Conservation (phyloP, 1,140 invertebrate species). For the Aphelenchoides avenae region DNA sequence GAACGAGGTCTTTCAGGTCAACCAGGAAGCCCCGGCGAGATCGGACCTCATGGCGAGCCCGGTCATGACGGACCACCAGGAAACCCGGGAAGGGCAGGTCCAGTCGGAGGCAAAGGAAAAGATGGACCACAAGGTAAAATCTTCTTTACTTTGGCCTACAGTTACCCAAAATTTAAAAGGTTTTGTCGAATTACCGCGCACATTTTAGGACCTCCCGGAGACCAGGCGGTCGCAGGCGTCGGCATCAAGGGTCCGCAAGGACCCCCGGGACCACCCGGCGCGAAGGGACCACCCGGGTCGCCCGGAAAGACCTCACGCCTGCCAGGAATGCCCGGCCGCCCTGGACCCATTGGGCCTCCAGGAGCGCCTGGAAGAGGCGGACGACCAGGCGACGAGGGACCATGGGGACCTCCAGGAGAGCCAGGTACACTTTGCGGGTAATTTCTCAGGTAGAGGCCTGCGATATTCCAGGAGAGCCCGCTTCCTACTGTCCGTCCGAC, state of each 20-base stretch:
- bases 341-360: constrained; percentile 34
- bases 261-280: constrained; percentile 27
- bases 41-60: constrained; percentile 16
- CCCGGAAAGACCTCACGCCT: too few relatives aligned
- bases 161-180: constrained; percentile 1
- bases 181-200: constrained; percentile 9
- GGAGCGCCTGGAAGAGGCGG: constrained; percentile 33
- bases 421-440: constrained; percentile 21
- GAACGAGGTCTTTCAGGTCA: constrained; percentile 35
- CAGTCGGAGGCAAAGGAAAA: too few relatives aligned
- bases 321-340: constrained; percentile 34
- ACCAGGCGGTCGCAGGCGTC: constrained; percentile 29
- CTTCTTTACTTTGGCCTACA: too few relatives aligned
- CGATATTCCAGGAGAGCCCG: constrained; percentile 35
- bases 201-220: constrained; percentile 20
- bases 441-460: neutral
- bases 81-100: too few relatives aligned
- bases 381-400: constrained; percentile 33
- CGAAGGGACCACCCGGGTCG: constrained; percentile 8
- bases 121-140: too few relatives aligned
- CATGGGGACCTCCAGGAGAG: constrained; percentile 47
- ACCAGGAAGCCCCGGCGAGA: constrained; percentile 24
- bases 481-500: constrained; percentile 49
- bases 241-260: constrained; percentile 45
- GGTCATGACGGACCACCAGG: constrained; percentile 1